phyloP scores from a whole-genome alignment of 2,113 vertebrate species.

The Cryptoleucopteryx plumbea region DNA sequence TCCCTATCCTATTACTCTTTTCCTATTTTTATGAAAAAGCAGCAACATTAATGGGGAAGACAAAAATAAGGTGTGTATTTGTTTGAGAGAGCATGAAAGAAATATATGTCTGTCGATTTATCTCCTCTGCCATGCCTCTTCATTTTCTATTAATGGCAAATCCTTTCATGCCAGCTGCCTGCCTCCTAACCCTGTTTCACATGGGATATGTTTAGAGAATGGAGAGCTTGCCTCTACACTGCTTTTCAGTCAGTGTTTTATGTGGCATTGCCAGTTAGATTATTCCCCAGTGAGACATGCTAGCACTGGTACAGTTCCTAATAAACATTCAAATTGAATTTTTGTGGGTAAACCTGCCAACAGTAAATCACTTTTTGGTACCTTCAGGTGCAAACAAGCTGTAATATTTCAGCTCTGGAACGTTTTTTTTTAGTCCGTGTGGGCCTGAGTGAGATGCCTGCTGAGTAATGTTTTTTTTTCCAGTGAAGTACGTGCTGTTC shows the following conservation, averaged over 20 bases:
- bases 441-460: background rate
- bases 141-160: background rate
- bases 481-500: background rate
- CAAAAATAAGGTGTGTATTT: background rate
- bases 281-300: background rate
- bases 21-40: background rate
- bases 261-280: background rate
- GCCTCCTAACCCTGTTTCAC: background rate
- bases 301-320: background rate
- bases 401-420: background rate
- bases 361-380: constrained; percentile 5
- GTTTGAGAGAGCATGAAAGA: background rate
- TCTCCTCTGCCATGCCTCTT: background rate
- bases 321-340: background rate
- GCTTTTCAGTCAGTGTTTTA: background rate
- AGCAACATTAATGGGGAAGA: background rate
- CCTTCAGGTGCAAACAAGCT: constrained; percentile 5
- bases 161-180: background rate
- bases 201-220: background rate
- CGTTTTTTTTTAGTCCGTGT: background rate
- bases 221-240: background rate
- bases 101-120: background rate
- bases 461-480: background rate
- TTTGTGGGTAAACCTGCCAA: constrained; percentile 24
- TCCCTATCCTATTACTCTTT: background rate